These are phyloP conservation scores for Paramisgurnus dabryanus DNA, from an alignment of 2,113 vertebrate genomes.

Conservation along the genomic window DNA sequence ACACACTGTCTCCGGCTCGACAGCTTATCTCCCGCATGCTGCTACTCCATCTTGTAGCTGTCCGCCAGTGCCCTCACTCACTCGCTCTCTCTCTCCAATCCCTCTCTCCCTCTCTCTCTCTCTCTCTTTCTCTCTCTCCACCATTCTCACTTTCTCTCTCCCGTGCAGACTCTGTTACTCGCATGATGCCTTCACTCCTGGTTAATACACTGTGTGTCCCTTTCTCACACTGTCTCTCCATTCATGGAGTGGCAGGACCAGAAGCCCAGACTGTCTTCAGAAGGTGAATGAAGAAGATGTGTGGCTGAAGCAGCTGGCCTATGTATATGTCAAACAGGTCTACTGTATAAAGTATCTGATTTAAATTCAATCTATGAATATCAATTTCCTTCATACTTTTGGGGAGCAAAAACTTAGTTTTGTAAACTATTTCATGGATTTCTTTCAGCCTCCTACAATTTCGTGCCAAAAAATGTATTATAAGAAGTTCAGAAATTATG, in stretches of 20 bases:
- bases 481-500: too few relatives aligned
- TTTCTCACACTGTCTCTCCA: conserved; percentile 48
- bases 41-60: conserved; percentile 67
- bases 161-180: conserved; percentile 53
- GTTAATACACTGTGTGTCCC: conserved; percentile 61
- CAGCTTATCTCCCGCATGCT: conserved; percentile 66
- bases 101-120: conserved; percentile 39
- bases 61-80: conserved; percentile 53
- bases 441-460: too few relatives aligned
- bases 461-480: too few relatives aligned
- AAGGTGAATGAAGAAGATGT: conserved; percentile 45
- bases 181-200: conserved; percentile 58
- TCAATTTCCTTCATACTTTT: too few relatives aligned
- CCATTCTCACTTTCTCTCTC: conserved; percentile 44
- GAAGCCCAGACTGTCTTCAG: conserved; percentile 42
- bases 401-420: too few relatives aligned
- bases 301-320: conserved; percentile 38
- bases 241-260: conserved; percentile 40
- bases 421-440: too few relatives aligned
- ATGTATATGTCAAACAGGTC: not conserved
- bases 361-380: too few relatives aligned
- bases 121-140: conserved; percentile 29
- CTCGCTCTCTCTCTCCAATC: conserved; percentile 46
- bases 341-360: too few relatives aligned
- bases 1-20: conserved; percentile 63